These are phyloP conservation scores for Henricia sp. DNA, from an alignment of 53 echinoderm and acorn worm species.

Conservation along the genomic window DNA sequence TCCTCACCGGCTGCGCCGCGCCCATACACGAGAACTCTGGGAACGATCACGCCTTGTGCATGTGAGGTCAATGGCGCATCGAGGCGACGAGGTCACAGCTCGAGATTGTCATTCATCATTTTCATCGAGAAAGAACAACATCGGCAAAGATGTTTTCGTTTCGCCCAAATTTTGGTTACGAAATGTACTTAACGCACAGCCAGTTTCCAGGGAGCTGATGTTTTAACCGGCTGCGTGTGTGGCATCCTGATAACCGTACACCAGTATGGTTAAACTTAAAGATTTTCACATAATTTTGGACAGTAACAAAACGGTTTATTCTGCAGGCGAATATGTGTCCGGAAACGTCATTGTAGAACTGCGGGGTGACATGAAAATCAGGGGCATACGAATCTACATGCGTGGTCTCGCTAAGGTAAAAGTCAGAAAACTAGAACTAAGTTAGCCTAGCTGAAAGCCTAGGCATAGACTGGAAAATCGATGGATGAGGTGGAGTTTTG, in stretches of 20 bases:
- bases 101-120: neutral
- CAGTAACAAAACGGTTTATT: slow-evolving; percentile 95
- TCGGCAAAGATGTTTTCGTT: slow-evolving; percentile 9
- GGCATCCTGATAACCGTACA: neutral
- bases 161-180: neutral
- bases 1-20: too few species aligned
- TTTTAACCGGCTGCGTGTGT: neutral
- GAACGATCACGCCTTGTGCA: too few species aligned
- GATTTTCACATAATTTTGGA: slow-evolving; percentile 95
- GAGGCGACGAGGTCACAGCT: neutral
- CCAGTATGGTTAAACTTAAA: slow-evolving; percentile 91
- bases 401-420: slow-evolving; percentile 97
- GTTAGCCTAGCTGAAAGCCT: too few species aligned
- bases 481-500: too few species aligned
- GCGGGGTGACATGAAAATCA: slow-evolving; percentile 93
- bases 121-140: neutral
- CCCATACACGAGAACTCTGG: too few species aligned
- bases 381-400: slow-evolving; percentile 99
- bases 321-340: slow-evolving; percentile 91
- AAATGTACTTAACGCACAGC: slow-evolving; percentile 4
- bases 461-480: too few species aligned
- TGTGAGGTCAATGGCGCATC: too few species aligned
- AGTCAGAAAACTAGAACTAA: too few species aligned
- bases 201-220: slow-evolving; percentile 20
- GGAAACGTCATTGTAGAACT: slow-evolving; percentile 92